Evolutionary conservation across 2,113 vertebrate genomes (phyloP).

Genomic region (Saimiri boliviensis): DNA sequence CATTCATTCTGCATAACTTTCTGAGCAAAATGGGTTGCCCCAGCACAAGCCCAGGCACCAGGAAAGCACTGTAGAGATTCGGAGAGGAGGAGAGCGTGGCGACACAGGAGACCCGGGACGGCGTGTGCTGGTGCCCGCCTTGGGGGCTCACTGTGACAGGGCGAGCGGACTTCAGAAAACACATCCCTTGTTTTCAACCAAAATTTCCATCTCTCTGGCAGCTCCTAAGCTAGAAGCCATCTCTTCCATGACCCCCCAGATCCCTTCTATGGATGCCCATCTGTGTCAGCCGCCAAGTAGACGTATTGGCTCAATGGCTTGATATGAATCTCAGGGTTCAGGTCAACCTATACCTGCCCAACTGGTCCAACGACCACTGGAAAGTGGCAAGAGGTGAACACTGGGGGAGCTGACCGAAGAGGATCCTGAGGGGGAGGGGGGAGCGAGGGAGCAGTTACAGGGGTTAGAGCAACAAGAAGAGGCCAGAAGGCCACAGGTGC

Average conservation of each 20-base stretch:
- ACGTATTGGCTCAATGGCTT: neutral
- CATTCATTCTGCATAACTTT: neutral
- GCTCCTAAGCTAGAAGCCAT: neutral
- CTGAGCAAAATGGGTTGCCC: neutral
- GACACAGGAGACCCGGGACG: fast-evolving
- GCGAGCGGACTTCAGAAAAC: neutral
- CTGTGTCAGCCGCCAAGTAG: neutral
- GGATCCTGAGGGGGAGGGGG: neutral
- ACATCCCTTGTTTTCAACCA: neutral
- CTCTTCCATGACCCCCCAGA: neutral
- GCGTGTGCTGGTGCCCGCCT: neutral
- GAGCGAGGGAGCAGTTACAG: neutral
- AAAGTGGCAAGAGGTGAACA: neutral
- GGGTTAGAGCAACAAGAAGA: neutral
- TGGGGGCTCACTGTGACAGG: fast-evolving
- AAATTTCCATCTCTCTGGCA: neutral
- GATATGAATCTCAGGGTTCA: neutral
- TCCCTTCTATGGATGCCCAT: neutral
- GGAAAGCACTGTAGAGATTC: neutral
- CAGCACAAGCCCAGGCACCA: neutral
- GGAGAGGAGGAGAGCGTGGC: neutral
- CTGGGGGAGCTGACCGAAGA: fast-evolving
- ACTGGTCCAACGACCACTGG: neutral
- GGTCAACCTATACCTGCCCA: neutral
- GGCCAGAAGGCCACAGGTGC: neutral